Evolutionary conservation across 1,140 invertebrate species (phyloP), one percentile per base, ranked within the genome.

Genomic region (Atta colombica): DNA sequence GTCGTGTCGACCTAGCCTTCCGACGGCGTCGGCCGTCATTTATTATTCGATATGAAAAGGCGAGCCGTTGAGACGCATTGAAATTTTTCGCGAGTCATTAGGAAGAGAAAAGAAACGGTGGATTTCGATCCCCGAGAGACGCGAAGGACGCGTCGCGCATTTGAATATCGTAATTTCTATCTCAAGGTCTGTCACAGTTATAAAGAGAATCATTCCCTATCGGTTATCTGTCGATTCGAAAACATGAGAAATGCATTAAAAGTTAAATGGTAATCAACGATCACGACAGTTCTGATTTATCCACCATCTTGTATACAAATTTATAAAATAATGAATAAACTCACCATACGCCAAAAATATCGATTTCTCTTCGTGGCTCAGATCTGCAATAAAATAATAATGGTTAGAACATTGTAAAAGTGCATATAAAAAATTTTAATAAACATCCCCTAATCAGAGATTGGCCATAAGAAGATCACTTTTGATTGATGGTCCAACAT

Each of bases 51-150:
- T 65, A 65, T 87, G 81, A 89, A 90, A 86, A 90, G 86, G 45
- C 84, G 68, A 81, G 60, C 68, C 68, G 85, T 87, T 85, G 84
- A 80, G 63, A 31, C 72, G 85, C 88, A 88, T 92, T 90, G 88
- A 89, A 87, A 90, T 91, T 90, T 88, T 92, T 92, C 90, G 87
- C 91, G 89, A 91, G 91, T 93, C 92, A 91, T 94, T 93, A 92
- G 89, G 88, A 31, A 58, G 21, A 72, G 74, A 85, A 71, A 77
- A 16, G 12, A 39, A 18, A 63, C 55, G 31, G 53, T 53, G 28
- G 71, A 74, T 87, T 74, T 45, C 55, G 16, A 45, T 74, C 4
- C 39, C 60, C 55, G 55, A 31, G 53, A 21, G 69, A n/a, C 16
- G 39, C 66, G 53, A 25, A 61, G 80, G 68, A 82, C 39, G 69